Conservation (phyloP, 2,797 vertebrate genomes). For the Clarias laeviceps region DNA sequence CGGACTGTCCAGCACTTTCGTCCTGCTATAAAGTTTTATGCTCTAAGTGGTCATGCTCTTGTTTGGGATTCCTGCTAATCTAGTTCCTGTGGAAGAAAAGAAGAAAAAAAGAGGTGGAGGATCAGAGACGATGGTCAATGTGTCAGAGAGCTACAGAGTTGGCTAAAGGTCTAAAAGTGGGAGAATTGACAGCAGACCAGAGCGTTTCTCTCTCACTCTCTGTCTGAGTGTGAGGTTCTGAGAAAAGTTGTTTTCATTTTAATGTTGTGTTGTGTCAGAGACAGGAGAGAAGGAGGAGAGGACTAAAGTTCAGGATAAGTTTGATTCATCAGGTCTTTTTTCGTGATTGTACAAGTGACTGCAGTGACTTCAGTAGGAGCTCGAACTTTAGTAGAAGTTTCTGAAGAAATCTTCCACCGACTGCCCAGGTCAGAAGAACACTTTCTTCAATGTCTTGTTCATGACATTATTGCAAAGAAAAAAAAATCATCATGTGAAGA, state of each 20-base stretch:
- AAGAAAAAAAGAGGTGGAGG: slow-evolving; percentile 12
- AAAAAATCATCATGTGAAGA: neutral
- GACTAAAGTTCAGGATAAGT: slow-evolving; percentile 5
- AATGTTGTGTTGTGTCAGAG: slow-evolving; percentile 37
- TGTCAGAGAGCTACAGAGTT: neutral
- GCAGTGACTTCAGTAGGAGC: neutral
- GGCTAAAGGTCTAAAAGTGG: neutral
- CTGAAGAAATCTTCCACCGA: neutral
- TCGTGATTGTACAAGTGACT: neutral
- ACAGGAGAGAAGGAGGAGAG: slow-evolving; percentile 36
- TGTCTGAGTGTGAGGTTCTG: neutral
- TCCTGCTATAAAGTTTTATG: slow-evolving; percentile 24
- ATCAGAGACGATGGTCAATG: neutral
- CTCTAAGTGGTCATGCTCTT: neutral
- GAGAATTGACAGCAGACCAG: neutral
- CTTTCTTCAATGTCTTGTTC: neutral
- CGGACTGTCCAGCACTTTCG: neutral
- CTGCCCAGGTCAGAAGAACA: neutral
- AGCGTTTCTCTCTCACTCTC: neutral
- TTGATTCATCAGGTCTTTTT: neutral
- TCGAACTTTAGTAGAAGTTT: slow-evolving; percentile 2
- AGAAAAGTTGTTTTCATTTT: slow-evolving; percentile 23
- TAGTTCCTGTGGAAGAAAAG: slow-evolving; percentile 16
- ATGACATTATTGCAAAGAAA: neutral
- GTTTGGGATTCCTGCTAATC: neutral